Percentiles rank a stretch among this genome's conserved stretches.
phyloP scores from a whole-genome alignment of 2,113 vertebrate genomes.

The Peromyscus maniculatus region DNA sequence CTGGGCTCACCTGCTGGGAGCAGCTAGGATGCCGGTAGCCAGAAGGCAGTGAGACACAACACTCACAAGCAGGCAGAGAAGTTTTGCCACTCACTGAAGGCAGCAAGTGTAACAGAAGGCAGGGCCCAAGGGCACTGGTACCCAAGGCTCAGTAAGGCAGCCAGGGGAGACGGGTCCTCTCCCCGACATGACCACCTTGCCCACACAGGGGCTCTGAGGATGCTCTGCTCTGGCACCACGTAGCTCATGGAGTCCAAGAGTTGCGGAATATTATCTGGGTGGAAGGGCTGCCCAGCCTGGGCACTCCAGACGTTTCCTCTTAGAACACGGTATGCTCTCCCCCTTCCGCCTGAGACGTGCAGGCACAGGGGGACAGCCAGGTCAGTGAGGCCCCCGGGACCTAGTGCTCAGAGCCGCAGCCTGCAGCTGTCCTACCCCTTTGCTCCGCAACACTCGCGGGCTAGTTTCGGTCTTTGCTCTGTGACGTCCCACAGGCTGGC shows the following conservation, averaged over 20 bases:
- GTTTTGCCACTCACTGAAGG: neutral
- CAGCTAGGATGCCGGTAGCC: neutral
- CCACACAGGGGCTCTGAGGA: neutral
- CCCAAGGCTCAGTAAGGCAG: neutral
- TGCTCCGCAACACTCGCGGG: neutral
- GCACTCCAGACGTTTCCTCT: neutral
- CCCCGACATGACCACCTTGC: neutral
- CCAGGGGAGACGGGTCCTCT: too few species aligned
- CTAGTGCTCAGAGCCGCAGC: neutral
- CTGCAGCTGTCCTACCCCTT: neutral
- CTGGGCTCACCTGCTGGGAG: neutral
- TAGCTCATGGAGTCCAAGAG: too few species aligned
- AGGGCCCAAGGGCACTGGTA: fast-evolving
- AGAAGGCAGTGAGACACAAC: neutral
- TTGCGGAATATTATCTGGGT: neutral
- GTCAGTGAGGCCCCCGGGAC: neutral
- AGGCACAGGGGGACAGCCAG: neutral
- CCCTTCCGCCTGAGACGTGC: neutral
- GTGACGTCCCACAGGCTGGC: neutral
- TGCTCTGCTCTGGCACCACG: neutral
- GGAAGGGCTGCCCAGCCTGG: neutral
- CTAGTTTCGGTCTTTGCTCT: neutral
- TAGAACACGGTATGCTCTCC: too few species aligned
- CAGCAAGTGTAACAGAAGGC: neutral
- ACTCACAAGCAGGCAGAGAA: neutral